A percentile compares a stretch with the other conserved stretches of the same genome.
Evolutionary conservation across 2,797 vertebrate species (phyloP).

Genomic region (Pristis pectinata): DNA sequence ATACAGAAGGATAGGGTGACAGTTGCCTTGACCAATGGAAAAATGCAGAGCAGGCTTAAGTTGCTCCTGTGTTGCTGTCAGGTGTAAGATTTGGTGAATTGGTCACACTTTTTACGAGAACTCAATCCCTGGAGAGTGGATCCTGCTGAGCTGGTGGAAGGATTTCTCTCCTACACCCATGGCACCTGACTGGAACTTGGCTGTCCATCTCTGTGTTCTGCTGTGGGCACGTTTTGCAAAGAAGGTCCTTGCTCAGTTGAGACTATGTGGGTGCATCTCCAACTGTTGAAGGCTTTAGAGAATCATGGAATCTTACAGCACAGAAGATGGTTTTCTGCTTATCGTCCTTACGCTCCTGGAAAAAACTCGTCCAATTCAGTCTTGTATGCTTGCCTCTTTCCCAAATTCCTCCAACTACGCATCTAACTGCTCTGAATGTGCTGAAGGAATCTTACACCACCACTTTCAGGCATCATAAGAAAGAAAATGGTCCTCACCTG

Average conservation of each 20-base stretch:
- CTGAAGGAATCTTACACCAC: background rate
- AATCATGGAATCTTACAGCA: background rate
- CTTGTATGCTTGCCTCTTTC: background rate
- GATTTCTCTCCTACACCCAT: background rate
- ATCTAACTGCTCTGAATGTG: background rate
- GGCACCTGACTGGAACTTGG: background rate
- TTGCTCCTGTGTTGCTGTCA: background rate
- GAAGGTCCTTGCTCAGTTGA: background rate
- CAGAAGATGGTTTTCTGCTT: background rate
- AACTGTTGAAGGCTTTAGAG: background rate
- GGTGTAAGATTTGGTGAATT: background rate
- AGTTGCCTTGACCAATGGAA: too few species aligned
- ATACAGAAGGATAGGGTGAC: background rate
- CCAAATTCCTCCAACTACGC: background rate
- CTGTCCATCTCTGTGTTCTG: background rate
- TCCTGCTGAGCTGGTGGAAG: background rate
- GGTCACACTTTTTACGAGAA: too few species aligned
- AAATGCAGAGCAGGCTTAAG: background rate
- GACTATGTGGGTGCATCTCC: background rate
- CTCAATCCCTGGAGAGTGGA: background rate
- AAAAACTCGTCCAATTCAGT: background rate
- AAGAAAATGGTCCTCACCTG: too few species aligned
- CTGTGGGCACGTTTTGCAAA: background rate
- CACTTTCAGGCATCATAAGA: background rate
- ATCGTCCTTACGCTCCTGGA: background rate